A percentile compares a stretch with the other conserved stretches of the same genome.
These are phyloP conservation scores for Periplaneta americana DNA, from an alignment of 1,140 invertebrate species.

Conservation along the genomic window DNA sequence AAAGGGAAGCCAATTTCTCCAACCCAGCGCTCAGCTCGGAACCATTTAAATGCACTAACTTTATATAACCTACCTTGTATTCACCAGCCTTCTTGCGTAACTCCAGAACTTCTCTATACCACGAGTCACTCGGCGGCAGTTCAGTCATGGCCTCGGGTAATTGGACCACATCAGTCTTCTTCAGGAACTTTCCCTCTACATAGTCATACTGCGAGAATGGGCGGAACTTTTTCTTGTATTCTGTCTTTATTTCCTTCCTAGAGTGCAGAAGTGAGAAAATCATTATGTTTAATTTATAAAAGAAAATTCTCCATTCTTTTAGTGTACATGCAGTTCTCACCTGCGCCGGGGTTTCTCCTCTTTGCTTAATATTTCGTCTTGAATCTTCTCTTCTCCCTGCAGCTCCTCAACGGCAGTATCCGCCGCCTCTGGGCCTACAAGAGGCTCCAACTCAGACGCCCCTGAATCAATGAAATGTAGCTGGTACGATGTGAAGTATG, in stretches of 20 bases:
- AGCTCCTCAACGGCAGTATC: slow-evolving; percentile 37
- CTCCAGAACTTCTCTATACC: slow-evolving; percentile 79
- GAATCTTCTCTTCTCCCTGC: slow-evolving; percentile 42
- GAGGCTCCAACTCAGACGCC: slow-evolving; percentile 66
- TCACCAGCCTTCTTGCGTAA: slow-evolving; percentile 85
- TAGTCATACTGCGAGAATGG: slow-evolving; percentile 77
- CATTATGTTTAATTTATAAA: too few species aligned
- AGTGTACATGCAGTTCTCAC: too few species aligned
- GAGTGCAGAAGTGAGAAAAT: neutral
- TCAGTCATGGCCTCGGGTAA: slow-evolving; percentile 7
- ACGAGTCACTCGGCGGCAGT: slow-evolving; percentile 44
- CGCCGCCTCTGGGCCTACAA: slow-evolving; percentile 58
- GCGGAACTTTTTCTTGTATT: slow-evolving; percentile 75
- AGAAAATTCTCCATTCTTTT: too few species aligned
- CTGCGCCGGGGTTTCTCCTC: slow-evolving; percentile 28
- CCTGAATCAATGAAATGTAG: slow-evolving; percentile 23
- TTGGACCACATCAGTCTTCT: slow-evolving; percentile 28
- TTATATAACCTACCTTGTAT: slow-evolving; percentile 68
- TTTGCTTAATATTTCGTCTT: slow-evolving; percentile 29
- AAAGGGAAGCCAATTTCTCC: too few species aligned
- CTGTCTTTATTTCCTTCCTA: slow-evolving; percentile 50
- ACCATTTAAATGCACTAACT: too few species aligned
- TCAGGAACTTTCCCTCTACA: slow-evolving; percentile 65
- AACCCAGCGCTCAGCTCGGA: too few species aligned
- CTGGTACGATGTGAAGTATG: neutral